These are phyloP conservation scores for Cordilura impudica DNA, from an alignment of 2,888 invertebrate genomes.

Conservation along the genomic window DNA sequence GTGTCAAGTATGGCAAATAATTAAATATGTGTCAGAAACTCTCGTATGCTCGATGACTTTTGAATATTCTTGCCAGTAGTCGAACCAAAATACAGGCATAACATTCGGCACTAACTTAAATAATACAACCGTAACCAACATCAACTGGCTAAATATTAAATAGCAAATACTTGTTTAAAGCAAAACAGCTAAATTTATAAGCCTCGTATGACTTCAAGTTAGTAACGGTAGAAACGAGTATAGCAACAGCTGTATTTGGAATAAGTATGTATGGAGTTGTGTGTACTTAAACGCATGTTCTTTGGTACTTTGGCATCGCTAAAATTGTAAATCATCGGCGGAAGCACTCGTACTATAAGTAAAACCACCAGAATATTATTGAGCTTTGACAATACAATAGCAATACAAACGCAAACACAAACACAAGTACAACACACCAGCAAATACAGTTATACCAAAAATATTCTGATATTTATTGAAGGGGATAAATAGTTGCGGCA, in stretches of 20 bases:
- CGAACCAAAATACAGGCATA: not conserved
- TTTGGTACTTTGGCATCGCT: not conserved
- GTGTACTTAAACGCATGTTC: not conserved
- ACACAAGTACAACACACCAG: too few relatives aligned
- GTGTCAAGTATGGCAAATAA: slow-evolving; percentile 48
- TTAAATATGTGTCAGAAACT: slow-evolving; percentile 45
- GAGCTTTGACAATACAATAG: not conserved
- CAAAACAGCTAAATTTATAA: not conserved
- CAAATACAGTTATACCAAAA: not conserved
- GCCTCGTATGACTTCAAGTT: not conserved
- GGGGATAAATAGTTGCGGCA: not conserved
- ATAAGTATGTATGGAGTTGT: not conserved
- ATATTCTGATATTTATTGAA: not conserved
- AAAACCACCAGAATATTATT: not conserved
- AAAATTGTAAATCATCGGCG: not conserved
- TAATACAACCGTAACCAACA: not conserved
- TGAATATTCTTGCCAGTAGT: not conserved
- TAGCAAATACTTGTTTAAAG: not conserved
- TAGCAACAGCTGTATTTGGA: slow-evolving; percentile 4
- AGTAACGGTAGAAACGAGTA: not conserved
- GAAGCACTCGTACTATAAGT: too few relatives aligned
- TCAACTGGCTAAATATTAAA: not conserved
- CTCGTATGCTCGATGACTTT: slow-evolving; percentile 10
- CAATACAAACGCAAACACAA: not conserved
- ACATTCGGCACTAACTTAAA: too few relatives aligned